phyloP scores from a whole-genome alignment of 1,140 invertebrate species.

The Batillaria attramentaria region DNA sequence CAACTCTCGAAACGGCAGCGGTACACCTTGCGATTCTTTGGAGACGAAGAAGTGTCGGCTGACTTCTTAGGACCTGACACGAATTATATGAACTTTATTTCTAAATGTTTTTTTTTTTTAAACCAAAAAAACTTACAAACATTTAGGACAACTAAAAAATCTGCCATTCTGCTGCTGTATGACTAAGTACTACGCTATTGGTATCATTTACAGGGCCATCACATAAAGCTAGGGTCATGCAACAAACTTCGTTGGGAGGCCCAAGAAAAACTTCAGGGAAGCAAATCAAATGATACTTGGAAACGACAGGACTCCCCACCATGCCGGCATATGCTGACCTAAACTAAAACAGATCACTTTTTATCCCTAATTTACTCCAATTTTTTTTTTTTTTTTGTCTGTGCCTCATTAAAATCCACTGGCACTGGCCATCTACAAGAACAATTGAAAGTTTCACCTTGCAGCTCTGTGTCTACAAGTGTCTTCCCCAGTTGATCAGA shows the following conservation, averaged over 20 bases:
- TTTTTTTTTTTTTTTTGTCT: too few species aligned
- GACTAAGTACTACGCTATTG: background rate
- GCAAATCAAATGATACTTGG: background rate
- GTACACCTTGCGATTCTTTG: conserved; percentile 42
- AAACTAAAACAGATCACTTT: too few species aligned
- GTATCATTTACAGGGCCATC: background rate
- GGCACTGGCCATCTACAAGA: too few species aligned
- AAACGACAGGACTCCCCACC: too few species aligned
- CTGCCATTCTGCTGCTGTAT: background rate
- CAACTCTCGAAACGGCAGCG: conserved; percentile 93
- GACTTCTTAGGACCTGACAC: background rate
- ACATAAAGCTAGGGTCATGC: background rate
- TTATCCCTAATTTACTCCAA: too few species aligned
- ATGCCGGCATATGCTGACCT: too few species aligned
- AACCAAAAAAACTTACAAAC: too few species aligned
- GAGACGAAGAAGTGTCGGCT: conserved; percentile 5
- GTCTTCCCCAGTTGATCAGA: too few species aligned
- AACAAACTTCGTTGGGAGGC: background rate
- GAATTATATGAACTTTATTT: background rate
- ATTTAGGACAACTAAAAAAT: too few species aligned
- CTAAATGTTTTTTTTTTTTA: background rate
- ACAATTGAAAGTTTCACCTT: too few species aligned
- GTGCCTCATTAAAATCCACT: too few species aligned
- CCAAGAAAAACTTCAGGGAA: background rate
- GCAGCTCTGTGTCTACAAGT: too few species aligned